Evolutionary conservation across 2,888 invertebrate genomes (phyloP).

Genomic region (Ceraclea dissimilis): DNA sequence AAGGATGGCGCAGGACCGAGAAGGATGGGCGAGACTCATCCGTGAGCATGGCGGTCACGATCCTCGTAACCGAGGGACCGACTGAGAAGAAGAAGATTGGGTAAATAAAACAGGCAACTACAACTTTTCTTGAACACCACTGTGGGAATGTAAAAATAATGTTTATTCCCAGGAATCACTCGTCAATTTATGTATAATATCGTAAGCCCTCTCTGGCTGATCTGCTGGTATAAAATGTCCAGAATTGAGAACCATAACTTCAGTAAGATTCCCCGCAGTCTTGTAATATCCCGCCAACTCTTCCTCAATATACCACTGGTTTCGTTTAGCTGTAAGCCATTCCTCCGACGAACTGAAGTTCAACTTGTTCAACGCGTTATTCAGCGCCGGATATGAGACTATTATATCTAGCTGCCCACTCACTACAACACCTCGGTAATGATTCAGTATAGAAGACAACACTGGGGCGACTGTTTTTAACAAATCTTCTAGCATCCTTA

Average conservation of each 20-base stretch:
- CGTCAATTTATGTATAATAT: neutral
- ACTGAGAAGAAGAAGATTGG: too few species aligned
- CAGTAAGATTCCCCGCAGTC: neutral
- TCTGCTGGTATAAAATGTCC: neutral
- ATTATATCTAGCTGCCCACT: constrained; percentile 1
- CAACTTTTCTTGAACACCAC: too few species aligned
- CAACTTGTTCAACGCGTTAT: neutral
- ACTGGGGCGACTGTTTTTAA: constrained; percentile 74
- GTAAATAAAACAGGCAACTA: too few species aligned
- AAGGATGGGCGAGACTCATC: too few species aligned
- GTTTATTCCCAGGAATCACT: too few species aligned
- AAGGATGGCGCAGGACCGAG: too few species aligned
- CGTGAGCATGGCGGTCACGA: too few species aligned
- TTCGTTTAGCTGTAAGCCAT: neutral
- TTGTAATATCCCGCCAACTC: neutral
- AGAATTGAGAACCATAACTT: neutral
- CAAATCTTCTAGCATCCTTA: constrained; percentile 48
- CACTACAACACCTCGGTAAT: neutral
- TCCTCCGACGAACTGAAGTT: neutral
- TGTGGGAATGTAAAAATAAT: too few species aligned
- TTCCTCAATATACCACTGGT: neutral
- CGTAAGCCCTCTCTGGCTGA: neutral
- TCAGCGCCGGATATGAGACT: neutral
- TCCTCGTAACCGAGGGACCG: too few species aligned
- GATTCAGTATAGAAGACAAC: constrained; percentile 54